Evolutionary conservation across 2,888 invertebrate genomes (phyloP), one percentile per base, ranked within the genome.

Genomic region (Netelia melanura): DNA sequence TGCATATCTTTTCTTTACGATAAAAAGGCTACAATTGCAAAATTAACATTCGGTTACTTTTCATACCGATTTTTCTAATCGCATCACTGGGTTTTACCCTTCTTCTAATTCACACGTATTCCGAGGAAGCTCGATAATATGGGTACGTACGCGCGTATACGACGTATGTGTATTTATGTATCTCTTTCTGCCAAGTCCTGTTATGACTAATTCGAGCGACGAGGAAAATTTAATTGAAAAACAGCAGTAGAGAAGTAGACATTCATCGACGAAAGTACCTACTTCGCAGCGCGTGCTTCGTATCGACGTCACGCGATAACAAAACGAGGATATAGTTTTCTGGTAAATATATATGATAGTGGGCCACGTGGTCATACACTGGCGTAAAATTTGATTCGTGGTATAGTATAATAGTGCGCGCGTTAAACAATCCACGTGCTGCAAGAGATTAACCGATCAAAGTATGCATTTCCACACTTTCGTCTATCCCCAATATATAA

Each of bases 121-220:
- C 23, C 9, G 10, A 54, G 17, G n/a, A 17, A 17, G 17, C n/a
- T 8, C 9, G 11, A 6, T 10, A 14, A 21, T 72, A 21, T 43
- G 43, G 0, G 17, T 21, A 1, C 0, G 30, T 21, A 21, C 21
- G 21, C 21, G 1, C 21, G 21, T 21, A 21, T 21, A 21, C 30
- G 30, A 30, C 30, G 3, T 30, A 3, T 44, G 14, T 70, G 14
- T 70, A 11, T n/a, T 0, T 48, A 48, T 17, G 17, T 54, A 23
- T 25, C 54, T 70, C 30, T 54, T 30, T 74, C n/a, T 30, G 30
- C 14, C 21, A 25, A 43, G 5, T 76, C 8, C 43, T 23, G 9
- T 23, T n/a, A 43, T 76, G 76, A 76, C 54, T 76, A 76, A 76
- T 67, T 76, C 38, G 21, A n/a, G 38, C 76, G 43, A 65, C 21